Base-by-base conservation (phyloP, 2,113 vertebrate species). In the Cyprinus carpio region DNA sequence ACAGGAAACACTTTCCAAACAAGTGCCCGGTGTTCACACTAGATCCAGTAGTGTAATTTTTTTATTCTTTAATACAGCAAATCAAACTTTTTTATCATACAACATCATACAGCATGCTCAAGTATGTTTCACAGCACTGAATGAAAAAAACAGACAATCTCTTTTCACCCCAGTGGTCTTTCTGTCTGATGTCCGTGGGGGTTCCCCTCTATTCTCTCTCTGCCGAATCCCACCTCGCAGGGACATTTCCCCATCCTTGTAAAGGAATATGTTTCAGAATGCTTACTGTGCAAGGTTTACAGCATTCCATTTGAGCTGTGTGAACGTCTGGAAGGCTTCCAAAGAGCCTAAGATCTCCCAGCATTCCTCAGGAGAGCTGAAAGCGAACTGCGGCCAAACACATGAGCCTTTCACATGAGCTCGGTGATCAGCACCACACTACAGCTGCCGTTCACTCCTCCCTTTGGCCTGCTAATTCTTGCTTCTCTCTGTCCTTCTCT, bases 271-370 rank as follows among this genome's bases (percentile, higher is more conserved):
- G 58, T 65, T 81, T 81, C 60, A 49, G 78, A 46, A 71, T 82
- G 43, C 80, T 82, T 82, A 69, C 62, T 69, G 80, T 71, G 80
- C 65, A 82, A 34, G 80, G 62, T 82, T 82, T 82, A 82, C 64
- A 29, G 80, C 23, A 27, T 71, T 71, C 43, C 29, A n/a, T 54
- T 51, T 69, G 64, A 82, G 80, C 80, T 71, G 40, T 82, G 43
- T 51, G 80, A 82, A 71, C 6, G 64, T 51, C 64, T 82, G 80
- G 80, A 71, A 34, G 4, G 80, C 46, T 69, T 82, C 80, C 80
- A 82, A 54, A 71, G 46, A 71, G 64, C 80, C 64, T 37, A 18
- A 82, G 65, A 82, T 81, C 79, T 81, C 62, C 43, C 79, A 51
- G 79, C 79, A 81, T 82, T 82, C 64, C 80, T 82, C 43, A 82